These are phyloP conservation scores for Philopedon plagiatum DNA, from an alignment of 2,888 invertebrate genomes.

Conservation along the genomic window DNA sequence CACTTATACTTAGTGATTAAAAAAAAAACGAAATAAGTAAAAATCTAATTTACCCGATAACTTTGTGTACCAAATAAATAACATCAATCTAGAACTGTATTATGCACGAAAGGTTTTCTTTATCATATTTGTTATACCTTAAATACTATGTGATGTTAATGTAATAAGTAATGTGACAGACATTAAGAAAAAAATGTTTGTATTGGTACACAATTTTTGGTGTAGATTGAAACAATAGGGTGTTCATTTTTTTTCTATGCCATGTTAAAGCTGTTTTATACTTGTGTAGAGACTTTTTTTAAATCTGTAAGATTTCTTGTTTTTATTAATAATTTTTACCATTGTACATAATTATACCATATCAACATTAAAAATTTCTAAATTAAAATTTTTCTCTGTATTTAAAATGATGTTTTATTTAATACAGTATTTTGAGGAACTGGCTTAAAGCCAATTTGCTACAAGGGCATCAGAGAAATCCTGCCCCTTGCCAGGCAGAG, in stretches of 20 bases:
- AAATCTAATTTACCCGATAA: too few relatives aligned
- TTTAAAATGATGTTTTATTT: constrained; percentile 64
- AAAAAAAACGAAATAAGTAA: neutral
- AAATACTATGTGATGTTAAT: too few relatives aligned
- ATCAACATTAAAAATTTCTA: constrained; percentile 86
- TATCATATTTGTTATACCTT: too few relatives aligned
- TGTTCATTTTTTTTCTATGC: constrained; percentile 17
- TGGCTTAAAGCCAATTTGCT: too few relatives aligned
- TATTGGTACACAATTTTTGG: constrained; percentile 15
- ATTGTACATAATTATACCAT: constrained; percentile 77
- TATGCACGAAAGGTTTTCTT: too few relatives aligned
- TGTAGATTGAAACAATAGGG: neutral
- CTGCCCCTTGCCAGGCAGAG: too few relatives aligned
- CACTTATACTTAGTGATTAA: too few relatives aligned
- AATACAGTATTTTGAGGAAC: too few relatives aligned
- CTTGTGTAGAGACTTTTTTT: constrained; percentile 65
- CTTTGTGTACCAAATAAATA: constrained; percentile 6
- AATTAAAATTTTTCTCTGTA: constrained; percentile 77
- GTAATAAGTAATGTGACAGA: neutral
- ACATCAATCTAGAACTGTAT: neutral
- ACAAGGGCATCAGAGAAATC: too few relatives aligned
- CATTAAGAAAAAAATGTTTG: neutral
- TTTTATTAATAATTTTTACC: constrained; percentile 66
- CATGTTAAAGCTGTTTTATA: constrained; percentile 44
- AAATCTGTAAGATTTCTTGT: constrained; percentile 62